Conservation (phyloP, 2,888 invertebrate species). For the Pherbina coryleti region DNA sequence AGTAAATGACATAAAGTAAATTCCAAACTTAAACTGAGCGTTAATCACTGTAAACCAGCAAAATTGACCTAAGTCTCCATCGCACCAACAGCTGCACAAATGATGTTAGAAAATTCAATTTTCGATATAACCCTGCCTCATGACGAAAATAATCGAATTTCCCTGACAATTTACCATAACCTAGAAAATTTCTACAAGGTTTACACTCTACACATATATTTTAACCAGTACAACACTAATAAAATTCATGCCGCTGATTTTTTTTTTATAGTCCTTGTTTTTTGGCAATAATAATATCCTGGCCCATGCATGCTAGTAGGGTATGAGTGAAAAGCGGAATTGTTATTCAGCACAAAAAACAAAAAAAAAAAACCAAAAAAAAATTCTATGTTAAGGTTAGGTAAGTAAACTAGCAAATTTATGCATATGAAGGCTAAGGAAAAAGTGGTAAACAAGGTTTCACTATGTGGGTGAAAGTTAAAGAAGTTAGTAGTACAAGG, state of each 20-base stretch:
- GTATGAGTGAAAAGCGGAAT: too few species aligned
- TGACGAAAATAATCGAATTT: constrained; percentile 14
- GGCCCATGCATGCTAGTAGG: too few species aligned
- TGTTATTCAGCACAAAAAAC: too few species aligned
- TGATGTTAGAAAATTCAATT: too few species aligned
- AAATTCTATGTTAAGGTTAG: constrained; percentile 20
- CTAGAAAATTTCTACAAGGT: constrained; percentile 19
- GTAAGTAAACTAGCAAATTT: neutral
- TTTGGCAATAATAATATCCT: neutral
- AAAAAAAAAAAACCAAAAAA: neutral
- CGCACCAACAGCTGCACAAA: too few species aligned
- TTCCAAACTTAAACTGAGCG: too few species aligned
- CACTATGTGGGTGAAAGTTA: neutral
- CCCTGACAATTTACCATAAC: constrained; percentile 18
- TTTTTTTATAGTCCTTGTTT: neutral
- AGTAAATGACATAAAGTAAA: too few species aligned
- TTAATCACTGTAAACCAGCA: too few species aligned
- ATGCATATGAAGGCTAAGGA: constrained; percentile 4
- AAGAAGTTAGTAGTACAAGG: neutral
- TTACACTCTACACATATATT: neutral
- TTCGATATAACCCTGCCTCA: too few species aligned
- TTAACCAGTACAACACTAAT: neutral
- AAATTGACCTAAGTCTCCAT: too few species aligned
- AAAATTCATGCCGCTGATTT: neutral
- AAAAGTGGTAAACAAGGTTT: neutral